These are phyloP conservation scores for Chamaea fasciata DNA, from an alignment of 2,113 vertebrate species.

Conservation along the genomic window DNA sequence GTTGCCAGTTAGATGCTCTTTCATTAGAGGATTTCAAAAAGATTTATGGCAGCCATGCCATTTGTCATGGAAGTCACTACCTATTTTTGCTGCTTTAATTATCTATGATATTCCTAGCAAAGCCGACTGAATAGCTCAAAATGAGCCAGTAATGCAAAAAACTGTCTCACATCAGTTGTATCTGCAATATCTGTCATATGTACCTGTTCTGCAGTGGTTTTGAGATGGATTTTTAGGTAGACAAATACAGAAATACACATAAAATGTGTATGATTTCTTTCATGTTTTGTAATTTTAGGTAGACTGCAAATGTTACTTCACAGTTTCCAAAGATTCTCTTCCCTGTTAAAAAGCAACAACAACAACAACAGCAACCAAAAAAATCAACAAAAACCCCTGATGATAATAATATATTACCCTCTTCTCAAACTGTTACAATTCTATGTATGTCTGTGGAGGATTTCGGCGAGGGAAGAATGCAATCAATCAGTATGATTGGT, in stretches of 20 bases:
- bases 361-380: background rate
- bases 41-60: background rate
- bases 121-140: background rate
- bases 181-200: background rate
- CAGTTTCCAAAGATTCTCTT: background rate
- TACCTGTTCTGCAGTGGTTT: background rate
- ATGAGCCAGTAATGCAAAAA: background rate
- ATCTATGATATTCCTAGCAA: background rate
- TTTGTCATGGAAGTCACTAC: background rate
- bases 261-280: background rate
- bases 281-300: background rate
- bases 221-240: rapidly evolving
- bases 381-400: background rate
- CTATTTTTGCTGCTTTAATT: background rate
- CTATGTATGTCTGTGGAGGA: too few relatives aligned
- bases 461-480: too few relatives aligned
- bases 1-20: rapidly evolving
- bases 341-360: background rate
- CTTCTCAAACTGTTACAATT: background rate
- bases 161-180: background rate
- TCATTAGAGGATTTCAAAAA: background rate
- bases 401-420: background rate
- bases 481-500: too few relatives aligned
- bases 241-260: background rate
- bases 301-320: background rate